Evolutionary conservation across 2,888 invertebrate species (phyloP), one percentile per base, ranked within the genome.

Genomic region (Drosophila neonasuta): DNA sequence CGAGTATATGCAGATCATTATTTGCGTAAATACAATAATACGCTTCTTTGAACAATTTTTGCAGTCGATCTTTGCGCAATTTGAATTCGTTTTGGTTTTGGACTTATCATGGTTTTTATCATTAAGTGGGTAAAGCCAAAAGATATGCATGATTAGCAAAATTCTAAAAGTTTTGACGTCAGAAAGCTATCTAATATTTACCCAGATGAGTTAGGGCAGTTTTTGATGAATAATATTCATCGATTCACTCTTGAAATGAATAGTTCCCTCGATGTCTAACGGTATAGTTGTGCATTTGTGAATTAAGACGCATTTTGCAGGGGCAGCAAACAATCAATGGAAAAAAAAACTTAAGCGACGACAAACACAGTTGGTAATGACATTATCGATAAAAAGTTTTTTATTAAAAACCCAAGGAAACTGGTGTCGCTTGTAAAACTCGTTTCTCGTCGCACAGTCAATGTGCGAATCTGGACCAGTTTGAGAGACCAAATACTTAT

Each of bases 371-470:
- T 36, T 39, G 32, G 17, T 54, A 41, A 48, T 41, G 36, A 9
- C 51, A 49, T 54, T 78, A 56, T 58, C 34, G 48, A 58, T 64
- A 45, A 48, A 17, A 17, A 2, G 17, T 17, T 17, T 17, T 17
- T 17, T 17, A 17, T 17, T 17, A 17, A 17, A 66, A 68, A 56
- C 48, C 54, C 48, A n/a, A 29, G 39, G 41, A 65, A 83, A 69
- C 68, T 58, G 69, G 73, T 71, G 60, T 41, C 66, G 66, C 81
- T 68, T 61, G 87, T 61, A 54, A 39, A 84, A 81, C 81, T 72
- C 49, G 81, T 82, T 82, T 68, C 48, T 5, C 48, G 24, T 13
- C 24, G 24, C 24, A 5, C 44, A 20, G 6, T 13, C 20, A 45
- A 50, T 34, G 32, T 64, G 36, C 54, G 32, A 52, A 71, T 46